These are phyloP conservation scores for Paracentrotus lividus DNA, from an alignment of 53 echinoderm and acorn worm genomes.

Conservation along the genomic window DNA sequence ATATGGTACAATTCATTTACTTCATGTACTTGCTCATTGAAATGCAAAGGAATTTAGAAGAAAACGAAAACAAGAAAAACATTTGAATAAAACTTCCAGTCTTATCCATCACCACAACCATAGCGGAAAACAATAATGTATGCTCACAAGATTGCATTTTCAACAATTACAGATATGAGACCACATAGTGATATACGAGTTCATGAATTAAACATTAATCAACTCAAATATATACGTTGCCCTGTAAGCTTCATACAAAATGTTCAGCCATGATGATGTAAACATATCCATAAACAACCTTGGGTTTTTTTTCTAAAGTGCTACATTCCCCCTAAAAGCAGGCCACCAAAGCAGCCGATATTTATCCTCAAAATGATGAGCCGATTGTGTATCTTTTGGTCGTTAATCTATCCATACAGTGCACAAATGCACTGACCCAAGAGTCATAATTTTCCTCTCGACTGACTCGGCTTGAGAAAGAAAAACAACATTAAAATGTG, in stretches of 20 bases:
- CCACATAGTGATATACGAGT: not conserved
- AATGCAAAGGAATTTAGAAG: too few species aligned
- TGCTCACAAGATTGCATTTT: not conserved
- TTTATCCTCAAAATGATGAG: not conserved
- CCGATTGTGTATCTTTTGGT: slow-evolving; percentile 33
- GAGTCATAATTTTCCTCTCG: not conserved
- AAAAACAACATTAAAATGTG: not conserved
- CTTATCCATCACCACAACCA: too few species aligned
- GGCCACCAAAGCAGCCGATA: slow-evolving; percentile 10
- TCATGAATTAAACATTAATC: slow-evolving; percentile 2
- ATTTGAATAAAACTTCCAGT: too few species aligned
- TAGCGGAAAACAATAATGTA: not conserved
- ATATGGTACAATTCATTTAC: too few species aligned
- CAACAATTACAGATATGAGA: not conserved
- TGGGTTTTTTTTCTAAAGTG: too few species aligned
- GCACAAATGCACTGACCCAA: slow-evolving; percentile 33
- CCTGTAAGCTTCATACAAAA: not conserved
- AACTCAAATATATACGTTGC: not conserved
- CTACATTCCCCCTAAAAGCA: not conserved
- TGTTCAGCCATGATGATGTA: not conserved
- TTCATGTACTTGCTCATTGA: too few species aligned
- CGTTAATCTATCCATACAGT: slow-evolving; percentile 24
- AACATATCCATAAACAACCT: not conserved
- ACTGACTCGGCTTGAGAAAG: not conserved
- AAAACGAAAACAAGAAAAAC: too few species aligned